Percentiles rank a stretch among this genome's conserved stretches.
Evolutionary conservation across 30 jellyfish, hydroid and myxozoan genomes (phyloP).

Genomic region (Morbakka virulenta): DNA sequence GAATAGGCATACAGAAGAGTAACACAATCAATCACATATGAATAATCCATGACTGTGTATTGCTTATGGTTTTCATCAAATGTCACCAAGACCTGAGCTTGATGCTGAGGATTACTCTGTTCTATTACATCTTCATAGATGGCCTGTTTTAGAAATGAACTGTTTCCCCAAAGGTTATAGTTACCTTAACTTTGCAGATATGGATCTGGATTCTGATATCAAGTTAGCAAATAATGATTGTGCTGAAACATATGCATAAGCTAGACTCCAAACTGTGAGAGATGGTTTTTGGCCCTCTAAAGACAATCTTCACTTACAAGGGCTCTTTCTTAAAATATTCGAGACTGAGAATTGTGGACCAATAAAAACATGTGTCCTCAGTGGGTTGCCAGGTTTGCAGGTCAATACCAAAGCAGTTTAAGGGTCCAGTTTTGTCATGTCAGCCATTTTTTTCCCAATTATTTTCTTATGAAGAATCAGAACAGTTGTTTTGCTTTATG

Average conservation of each 20-base stretch:
- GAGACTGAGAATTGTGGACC: too few relatives aligned
- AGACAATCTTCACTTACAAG: too few relatives aligned
- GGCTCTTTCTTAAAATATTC: too few relatives aligned
- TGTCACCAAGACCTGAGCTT: slow-evolving; percentile 58
- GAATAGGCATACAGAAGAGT: slow-evolving; percentile 73
- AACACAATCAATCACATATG: slow-evolving; percentile 44
- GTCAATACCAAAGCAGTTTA: too few relatives aligned
- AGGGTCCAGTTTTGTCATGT: too few relatives aligned
- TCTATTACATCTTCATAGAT: slow-evolving; percentile 31
- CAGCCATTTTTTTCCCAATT: too few relatives aligned
- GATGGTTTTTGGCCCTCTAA: too few relatives aligned
- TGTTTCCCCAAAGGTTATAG: slow-evolving; percentile 9
- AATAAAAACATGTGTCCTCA: too few relatives aligned
- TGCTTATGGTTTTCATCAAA: slow-evolving; percentile 11
- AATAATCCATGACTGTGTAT: slow-evolving; percentile 48
- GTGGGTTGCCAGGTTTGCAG: too few relatives aligned
- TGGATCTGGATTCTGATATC: slow-evolving; percentile 41
- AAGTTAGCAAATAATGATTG: slow-evolving; percentile 21
- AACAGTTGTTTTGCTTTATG: too few relatives aligned
- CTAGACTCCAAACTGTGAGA: too few relatives aligned
- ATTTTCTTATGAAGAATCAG: too few relatives aligned
- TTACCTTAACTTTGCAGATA: slow-evolving; percentile 13
- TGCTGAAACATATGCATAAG: slow-evolving; percentile 42
- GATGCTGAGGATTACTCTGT: slow-evolving; percentile 61
- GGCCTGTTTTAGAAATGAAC: slow-evolving; percentile 32